Evolutionary conservation across 1,140 invertebrate genomes (phyloP).

Genomic region (Trachymyrmex cornetzi): DNA sequence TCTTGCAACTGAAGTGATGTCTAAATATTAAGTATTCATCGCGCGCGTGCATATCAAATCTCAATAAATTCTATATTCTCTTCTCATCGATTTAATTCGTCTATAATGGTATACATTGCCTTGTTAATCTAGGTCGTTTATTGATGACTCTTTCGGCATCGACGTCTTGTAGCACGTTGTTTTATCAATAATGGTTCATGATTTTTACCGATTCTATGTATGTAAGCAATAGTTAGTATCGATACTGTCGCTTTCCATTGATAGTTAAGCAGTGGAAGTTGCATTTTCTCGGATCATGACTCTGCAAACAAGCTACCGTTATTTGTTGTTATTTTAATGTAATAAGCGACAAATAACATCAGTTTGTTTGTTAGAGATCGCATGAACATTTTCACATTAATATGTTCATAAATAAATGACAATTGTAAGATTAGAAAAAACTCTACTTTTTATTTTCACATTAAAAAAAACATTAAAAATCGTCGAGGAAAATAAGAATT

Average conservation of each 20-base stretch:
- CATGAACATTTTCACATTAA: background rate
- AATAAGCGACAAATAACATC: too few species aligned
- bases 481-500: background rate
- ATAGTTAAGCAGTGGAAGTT: constrained; percentile 28
- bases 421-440: background rate
- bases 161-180: background rate
- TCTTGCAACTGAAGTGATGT: background rate
- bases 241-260: background rate
- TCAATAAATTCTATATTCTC: constrained; percentile 14
- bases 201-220: background rate
- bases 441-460: background rate
- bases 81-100: constrained; percentile 25
- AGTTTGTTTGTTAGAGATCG: background rate
- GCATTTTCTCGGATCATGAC: constrained; percentile 5
- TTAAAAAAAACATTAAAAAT: background rate
- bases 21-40: background rate
- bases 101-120: background rate
- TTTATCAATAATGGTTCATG: constrained; percentile 36
- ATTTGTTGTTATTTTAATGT: too few species aligned
- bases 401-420: background rate
- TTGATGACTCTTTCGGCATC: background rate
- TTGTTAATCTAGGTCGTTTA: constrained; percentile 39
- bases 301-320: too few species aligned
- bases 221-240: background rate
- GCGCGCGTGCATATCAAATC: background rate